Base-by-base conservation (phyloP, 1,140 invertebrate genomes). In the Drosophila sproati region DNA sequence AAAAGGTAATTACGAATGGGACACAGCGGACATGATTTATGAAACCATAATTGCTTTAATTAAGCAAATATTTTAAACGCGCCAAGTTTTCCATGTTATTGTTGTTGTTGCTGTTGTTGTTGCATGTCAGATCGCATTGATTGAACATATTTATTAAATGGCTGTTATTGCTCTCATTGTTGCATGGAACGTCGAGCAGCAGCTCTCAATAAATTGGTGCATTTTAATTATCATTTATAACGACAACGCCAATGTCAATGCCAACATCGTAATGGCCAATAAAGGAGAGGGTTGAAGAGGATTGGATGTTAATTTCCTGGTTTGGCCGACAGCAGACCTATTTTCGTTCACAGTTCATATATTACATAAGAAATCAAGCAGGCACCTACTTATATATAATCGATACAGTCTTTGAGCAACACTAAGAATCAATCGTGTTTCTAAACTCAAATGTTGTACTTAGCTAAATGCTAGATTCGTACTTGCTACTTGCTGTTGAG, bases 11-110 rank as follows among this genome's bases (percentile, higher is more conserved):
- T 88, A 88, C 85, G 77, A 47, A 43, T 73, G 34, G 61, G 20
- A 20, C 69, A 77, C 62, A 63, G 50, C 56, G 35, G 35, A 47
- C 73, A 83, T 88, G 85, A 88, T 80, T 89, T 88, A 89, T 89
- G 80, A 83, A 80, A 85, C 85, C 85, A 80, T 88, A 88, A 88
- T 88, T 88, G 89, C 85, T 83, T 88, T 89, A 88, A 88, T 88
- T 88, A 88, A 88, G 80, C 85, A 88, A 88, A 88, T 88, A 88
- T 85, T 88, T 88, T 74, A 77, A 76, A 72, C 77, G 55, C 77
- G 47, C 57, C 73, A 74, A 82, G 82, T 63, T 87, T 50, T 59
- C 54, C 43, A 8, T 20, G 7, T 41, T 20, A 10, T 41, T n/a
- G 4, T 20, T 47, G 5, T 8, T 5, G 5, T 29, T 7, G n/a